Evolutionary conservation across 2,888 invertebrate genomes (phyloP).

Genomic region (Leucoma salicis): DNA sequence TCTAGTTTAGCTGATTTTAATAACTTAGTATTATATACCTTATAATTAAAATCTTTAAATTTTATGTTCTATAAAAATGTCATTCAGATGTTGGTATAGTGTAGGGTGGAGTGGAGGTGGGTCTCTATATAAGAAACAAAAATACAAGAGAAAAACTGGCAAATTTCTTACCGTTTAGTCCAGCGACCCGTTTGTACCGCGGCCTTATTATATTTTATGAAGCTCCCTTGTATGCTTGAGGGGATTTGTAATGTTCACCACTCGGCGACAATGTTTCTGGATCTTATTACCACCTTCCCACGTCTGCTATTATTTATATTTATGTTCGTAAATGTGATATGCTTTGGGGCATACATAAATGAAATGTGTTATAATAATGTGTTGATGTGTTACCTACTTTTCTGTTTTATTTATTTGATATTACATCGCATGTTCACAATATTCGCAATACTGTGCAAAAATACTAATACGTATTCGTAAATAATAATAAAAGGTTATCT

Average conservation of each 20-base stretch:
- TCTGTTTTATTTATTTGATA: no score
- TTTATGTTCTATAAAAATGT: no score
- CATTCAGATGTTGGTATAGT: no score
- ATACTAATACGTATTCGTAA: no score
- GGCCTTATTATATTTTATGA: constrained; percentile 78
- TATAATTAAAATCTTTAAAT: no score
- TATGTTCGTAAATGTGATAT: constrained; percentile 34
- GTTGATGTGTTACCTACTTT: constrained; percentile 8
- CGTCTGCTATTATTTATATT: constrained; percentile 49
- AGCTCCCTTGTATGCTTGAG: constrained; percentile 58
- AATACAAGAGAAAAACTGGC: constrained; percentile 16
- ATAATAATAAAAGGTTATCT: no score
- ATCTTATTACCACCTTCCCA: constrained; percentile 60
- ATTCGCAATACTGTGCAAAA: no score
- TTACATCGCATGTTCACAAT: no score
- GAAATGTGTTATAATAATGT: constrained; percentile 24
- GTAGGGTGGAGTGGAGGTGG: no score
- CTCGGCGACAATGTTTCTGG: constrained; percentile 54
- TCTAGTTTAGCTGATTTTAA: no score
- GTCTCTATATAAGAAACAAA: neutral
- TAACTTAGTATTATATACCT: no score
- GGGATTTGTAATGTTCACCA: constrained; percentile 59
- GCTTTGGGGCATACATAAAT: constrained; percentile 27
- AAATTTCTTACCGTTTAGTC: constrained; percentile 25
- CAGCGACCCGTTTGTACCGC: constrained; percentile 52